Base-by-base conservation (phyloP, 2,113 vertebrate species). In the Hiodon tergisus region DNA sequence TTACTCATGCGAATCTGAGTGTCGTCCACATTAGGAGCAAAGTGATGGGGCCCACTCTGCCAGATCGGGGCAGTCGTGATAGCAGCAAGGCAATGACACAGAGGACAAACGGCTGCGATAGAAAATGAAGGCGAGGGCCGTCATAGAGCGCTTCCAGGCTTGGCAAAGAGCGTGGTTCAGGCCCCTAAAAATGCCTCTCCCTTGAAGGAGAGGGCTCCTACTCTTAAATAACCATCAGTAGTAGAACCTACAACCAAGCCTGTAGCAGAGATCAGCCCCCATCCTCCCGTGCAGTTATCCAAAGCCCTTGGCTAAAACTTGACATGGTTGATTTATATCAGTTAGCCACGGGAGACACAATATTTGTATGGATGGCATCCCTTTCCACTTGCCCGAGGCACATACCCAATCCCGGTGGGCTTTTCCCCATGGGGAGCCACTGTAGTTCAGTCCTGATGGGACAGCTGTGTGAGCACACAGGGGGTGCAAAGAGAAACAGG, bases 311-410 rank as follows among this genome's bases (percentile, higher is more conserved):
- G 67, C 57, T 69, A 70, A 69, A 50, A 69, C 50, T 51, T 47
- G 51, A 70, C 74, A 76, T 76, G 48, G 67, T 69, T 76, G 47
- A 70, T 76, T 76, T 76, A 76, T 76, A 61, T 60, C 67, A 50
- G 55, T 76, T 51, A 76, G 52, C 69, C 55, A 54, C 69, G 58
- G 69, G 69, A 71, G 69, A 68, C 74, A 46, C 66, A 60, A 70
- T 60, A 68, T 76, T 70, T 76, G 58, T 69, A 67, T 69, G 16
- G 57, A 59, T 69, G 13, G 69, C 46, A 62, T 62, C 50, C 67
- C 74, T 31, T 31, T 31, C 31, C 31, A 68, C 67, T 54, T 13
- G 6, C 69, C 69, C 53, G 55, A 71, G 69, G 53, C 54, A 10
- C 54, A 57, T 6, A 57, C 54, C 54, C 54, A 10, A 48, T 61